Percentiles rank a stretch among this genome's conserved stretches.
phyloP scores from a whole-genome alignment of 2,888 invertebrate species.

The Cremastinae sp. region DNA sequence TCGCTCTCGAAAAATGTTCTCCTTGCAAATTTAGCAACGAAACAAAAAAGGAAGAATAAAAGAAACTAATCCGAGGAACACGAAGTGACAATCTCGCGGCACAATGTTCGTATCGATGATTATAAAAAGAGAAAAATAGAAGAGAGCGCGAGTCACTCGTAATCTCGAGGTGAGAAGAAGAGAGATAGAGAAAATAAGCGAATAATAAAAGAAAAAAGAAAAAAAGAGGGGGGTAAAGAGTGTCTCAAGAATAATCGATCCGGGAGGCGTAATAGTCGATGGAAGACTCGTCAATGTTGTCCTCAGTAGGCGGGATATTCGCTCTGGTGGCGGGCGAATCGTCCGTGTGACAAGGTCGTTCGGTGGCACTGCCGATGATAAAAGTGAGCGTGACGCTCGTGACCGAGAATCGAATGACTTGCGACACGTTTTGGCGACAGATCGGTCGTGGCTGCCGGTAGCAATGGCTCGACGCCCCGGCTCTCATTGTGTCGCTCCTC shows the following conservation, averaged over 20 bases:
- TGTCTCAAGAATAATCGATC: constrained; percentile 24
- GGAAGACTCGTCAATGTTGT: constrained; percentile 36
- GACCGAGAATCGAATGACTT: constrained; percentile 71
- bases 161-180: not conserved
- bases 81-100: too few species aligned
- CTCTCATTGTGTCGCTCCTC: constrained; percentile 57
- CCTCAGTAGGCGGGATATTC: constrained; percentile 50
- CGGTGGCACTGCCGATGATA: constrained; percentile 66
- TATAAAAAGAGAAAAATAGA: constrained; percentile 1
- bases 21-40: not conserved
- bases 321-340: constrained; percentile 39
- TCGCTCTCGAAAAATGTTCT: not conserved
- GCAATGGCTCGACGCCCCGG: constrained; percentile 61
- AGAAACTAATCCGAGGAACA: too few species aligned
- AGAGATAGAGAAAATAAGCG: constrained; percentile 1
- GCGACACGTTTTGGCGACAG: constrained; percentile 71
- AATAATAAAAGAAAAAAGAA: not conserved
- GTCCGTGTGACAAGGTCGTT: constrained; percentile 65
- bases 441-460: constrained; percentile 64
- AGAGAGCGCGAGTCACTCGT: constrained; percentile 12
- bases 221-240: not conserved
- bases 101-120: too few species aligned
- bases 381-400: constrained; percentile 69
- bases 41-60: too few species aligned
- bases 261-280: constrained; percentile 36